Conservation (phyloP, 2,797 vertebrate genomes). For the Microchirus variegatus region DNA sequence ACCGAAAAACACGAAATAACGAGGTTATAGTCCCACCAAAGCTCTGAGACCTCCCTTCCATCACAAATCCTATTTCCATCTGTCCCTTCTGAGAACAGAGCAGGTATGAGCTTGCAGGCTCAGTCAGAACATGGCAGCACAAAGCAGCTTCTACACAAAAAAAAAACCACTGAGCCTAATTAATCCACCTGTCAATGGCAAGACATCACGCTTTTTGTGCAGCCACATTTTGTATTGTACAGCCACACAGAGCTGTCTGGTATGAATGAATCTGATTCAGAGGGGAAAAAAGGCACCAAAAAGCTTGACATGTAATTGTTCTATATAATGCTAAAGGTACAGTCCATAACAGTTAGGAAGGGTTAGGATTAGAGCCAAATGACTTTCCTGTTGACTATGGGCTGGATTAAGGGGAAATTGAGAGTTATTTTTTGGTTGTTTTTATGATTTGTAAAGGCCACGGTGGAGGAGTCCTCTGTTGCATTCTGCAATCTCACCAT, state of each 20-base stretch:
- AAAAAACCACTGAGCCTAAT: conserved; percentile 32
- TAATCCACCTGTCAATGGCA: conserved; percentile 33
- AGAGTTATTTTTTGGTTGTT: too few species aligned
- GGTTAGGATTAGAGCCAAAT: too few species aligned
- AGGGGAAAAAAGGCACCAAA: conserved; percentile 37
- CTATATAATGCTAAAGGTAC: too few species aligned
- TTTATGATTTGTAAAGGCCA: too few species aligned
- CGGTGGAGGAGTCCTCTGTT: too few species aligned
- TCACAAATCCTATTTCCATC: conserved; percentile 15
- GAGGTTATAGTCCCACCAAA: conserved; percentile 12
- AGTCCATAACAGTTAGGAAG: too few species aligned
- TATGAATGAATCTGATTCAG: conserved; percentile 18
- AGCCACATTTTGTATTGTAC: conserved; percentile 24
- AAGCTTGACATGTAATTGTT: conserved; percentile 28
- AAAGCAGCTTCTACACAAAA: conserved; percentile 24
- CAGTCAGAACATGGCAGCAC: conserved; percentile 16
- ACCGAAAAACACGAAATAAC: too few species aligned
- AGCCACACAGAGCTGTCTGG: conserved; percentile 17
- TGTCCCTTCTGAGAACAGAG: conserved; percentile 33
- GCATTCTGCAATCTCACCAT: too few species aligned
- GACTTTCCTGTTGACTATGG: too few species aligned
- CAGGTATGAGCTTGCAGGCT: conserved; percentile 36
- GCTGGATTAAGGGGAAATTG: too few species aligned
- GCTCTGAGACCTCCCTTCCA: conserved; percentile 13
- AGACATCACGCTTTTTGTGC: conserved; percentile 37